Evolutionary conservation across 2,888 invertebrate species (phyloP).

Genomic region (Scaptomyza reducta): DNA sequence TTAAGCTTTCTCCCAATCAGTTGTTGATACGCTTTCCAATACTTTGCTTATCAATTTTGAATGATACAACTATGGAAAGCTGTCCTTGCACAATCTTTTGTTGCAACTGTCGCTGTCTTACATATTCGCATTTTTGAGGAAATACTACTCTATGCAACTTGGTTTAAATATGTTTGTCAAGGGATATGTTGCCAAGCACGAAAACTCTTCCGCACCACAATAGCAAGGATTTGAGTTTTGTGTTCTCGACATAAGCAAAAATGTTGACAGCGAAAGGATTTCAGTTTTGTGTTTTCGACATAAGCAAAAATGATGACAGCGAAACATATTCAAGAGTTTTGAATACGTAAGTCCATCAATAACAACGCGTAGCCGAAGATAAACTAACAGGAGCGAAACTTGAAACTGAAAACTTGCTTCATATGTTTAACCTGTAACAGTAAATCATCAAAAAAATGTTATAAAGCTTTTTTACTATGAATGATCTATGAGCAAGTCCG

Average conservation of each 20-base stretch:
- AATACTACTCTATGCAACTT: constrained; percentile 19
- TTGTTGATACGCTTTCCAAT: background rate
- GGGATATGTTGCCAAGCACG: constrained; percentile 27
- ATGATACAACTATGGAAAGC: background rate
- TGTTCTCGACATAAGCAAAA: background rate
- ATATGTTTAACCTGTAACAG: no score
- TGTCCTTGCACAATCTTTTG: background rate
- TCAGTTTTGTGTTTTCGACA: background rate
- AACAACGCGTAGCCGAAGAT: background rate
- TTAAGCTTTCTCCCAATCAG: no score
- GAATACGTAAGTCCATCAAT: background rate
- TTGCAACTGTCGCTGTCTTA: background rate
- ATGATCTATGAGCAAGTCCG: background rate
- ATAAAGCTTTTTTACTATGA: background rate
- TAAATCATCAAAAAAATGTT: background rate
- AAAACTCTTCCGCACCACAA: constrained; percentile 21
- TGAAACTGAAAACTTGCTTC: background rate
- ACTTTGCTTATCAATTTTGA: no score
- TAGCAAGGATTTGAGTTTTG: no score
- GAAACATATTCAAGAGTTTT: background rate
- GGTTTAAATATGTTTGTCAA: constrained; percentile 62
- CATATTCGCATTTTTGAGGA: constrained; percentile 20
- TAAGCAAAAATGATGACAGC: background rate
- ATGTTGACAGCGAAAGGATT: background rate
- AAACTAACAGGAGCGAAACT: background rate